Percentiles rank a stretch among this genome's conserved stretches.
Conservation (phyloP, 2,888 invertebrate genomes). For the Aphrophora alni region DNA sequence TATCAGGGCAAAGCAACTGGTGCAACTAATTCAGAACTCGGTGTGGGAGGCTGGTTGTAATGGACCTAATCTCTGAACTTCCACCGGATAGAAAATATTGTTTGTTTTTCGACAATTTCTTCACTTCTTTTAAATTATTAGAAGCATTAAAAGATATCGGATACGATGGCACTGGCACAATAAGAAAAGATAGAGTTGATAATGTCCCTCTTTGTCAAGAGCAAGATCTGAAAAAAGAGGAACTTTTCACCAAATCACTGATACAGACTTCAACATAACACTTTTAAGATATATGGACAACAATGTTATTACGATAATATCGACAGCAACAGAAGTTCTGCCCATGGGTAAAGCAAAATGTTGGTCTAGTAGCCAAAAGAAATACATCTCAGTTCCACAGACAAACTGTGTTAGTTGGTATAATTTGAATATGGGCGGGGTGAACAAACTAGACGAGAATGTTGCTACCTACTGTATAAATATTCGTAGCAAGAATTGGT, state of each 20-base stretch:
- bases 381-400: conserved; percentile 31
- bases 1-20: conserved; percentile 33
- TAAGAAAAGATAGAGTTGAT: background rate
- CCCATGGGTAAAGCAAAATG: conserved; percentile 19
- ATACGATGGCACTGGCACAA: background rate
- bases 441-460: conserved; percentile 40
- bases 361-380: conserved; percentile 13
- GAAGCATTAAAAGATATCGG: background rate
- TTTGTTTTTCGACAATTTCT: conserved; percentile 46
- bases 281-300: conserved; percentile 38
- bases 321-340: conserved; percentile 26
- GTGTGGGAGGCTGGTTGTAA: background rate
- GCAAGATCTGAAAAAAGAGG: background rate
- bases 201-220: background rate
- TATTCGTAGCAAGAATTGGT: conserved; percentile 32
- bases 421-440: conserved; percentile 40
- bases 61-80: background rate
- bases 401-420: conserved; percentile 31
- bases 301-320: conserved; percentile 39
- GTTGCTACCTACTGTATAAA: conserved; percentile 37
- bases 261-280: conserved; percentile 11
- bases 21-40: background rate
- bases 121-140: conserved; percentile 44
- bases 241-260: background rate
- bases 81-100: background rate